These are phyloP conservation scores for Torymus auratus DNA, from an alignment of 2,888 invertebrate genomes.

Conservation along the genomic window DNA sequence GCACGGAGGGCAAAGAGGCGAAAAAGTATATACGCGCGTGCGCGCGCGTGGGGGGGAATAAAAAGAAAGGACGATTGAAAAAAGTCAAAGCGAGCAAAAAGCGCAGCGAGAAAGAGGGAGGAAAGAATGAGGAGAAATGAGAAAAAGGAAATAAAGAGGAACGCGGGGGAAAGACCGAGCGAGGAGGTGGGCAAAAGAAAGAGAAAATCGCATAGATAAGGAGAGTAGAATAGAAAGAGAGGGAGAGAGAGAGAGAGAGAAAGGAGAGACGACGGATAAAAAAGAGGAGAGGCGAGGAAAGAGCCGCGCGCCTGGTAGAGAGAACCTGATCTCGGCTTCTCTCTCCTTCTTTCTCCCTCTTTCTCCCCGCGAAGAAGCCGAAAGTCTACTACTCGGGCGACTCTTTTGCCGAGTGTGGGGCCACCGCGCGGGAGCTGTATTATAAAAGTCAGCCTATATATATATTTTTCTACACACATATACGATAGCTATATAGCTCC, in stretches of 20 bases:
- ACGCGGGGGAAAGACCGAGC: neutral
- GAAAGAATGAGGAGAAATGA: constrained; percentile 16
- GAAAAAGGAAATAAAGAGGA: constrained; percentile 22
- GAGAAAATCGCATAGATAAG: constrained; percentile 51
- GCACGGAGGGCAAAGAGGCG: constrained; percentile 33
- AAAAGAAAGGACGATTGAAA: constrained; percentile 54
- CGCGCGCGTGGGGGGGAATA: constrained; percentile 9
- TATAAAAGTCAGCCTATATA: constrained; percentile 62
- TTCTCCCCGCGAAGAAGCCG: no score
- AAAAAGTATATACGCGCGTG: constrained; percentile 23
- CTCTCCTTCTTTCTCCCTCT: constrained; percentile 42
- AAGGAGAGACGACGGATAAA: constrained; percentile 44
- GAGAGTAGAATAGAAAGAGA: constrained; percentile 55
- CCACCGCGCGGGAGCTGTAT: neutral
- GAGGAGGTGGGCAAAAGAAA: constrained; percentile 34
- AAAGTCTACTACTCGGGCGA: no score
- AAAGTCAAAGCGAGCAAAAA: constrained; percentile 46
- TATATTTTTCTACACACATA: constrained; percentile 1
- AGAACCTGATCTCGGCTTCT: constrained; percentile 66
- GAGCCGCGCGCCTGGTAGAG: constrained; percentile 20
- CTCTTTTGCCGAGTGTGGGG: no score
- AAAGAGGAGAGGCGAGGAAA: constrained; percentile 47
- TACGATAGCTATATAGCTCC: no score
- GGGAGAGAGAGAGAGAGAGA: constrained; percentile 33
- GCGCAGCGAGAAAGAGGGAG: neutral